Evolutionary conservation across 2,113 vertebrate genomes (phyloP).

Genomic region (Marcusenius ussheri): DNA sequence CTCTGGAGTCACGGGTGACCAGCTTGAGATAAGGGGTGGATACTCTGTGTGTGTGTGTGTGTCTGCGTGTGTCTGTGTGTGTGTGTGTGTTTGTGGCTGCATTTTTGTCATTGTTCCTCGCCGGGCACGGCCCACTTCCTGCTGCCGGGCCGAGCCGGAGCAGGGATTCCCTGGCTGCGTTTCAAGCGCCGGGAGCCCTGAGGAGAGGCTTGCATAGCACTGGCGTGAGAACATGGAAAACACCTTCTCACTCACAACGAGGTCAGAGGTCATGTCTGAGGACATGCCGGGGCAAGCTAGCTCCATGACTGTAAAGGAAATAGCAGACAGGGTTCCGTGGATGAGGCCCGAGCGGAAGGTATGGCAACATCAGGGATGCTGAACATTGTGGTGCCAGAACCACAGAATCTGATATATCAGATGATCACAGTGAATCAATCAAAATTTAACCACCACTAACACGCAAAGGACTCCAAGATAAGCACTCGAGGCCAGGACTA

Average conservation of each 20-base stretch:
- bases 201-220: conserved; percentile 13
- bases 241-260: background rate
- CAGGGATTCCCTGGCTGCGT: conserved; percentile 12
- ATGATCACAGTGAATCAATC: background rate
- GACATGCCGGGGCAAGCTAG: background rate
- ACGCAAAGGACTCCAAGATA: background rate
- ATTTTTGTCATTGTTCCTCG: conserved; percentile 19
- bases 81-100: background rate
- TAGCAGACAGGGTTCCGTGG: background rate
- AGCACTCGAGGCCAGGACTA: background rate
- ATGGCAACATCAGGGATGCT: background rate
- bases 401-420: background rate
- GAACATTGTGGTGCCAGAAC: background rate
- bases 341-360: conserved; percentile 23
- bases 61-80: background rate
- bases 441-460: background rate
- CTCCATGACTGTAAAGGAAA: background rate
- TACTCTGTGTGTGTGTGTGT: background rate
- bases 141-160: background rate
- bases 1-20: conserved; percentile 15
- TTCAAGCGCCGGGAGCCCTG: conserved; percentile 28
- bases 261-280: background rate
- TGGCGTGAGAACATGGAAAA: conserved; percentile 5
- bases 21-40: background rate
- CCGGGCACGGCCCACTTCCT: conserved; percentile 9